phyloP scores from a whole-genome alignment of 2,888 invertebrate genomes.

The Julus scanicus region DNA sequence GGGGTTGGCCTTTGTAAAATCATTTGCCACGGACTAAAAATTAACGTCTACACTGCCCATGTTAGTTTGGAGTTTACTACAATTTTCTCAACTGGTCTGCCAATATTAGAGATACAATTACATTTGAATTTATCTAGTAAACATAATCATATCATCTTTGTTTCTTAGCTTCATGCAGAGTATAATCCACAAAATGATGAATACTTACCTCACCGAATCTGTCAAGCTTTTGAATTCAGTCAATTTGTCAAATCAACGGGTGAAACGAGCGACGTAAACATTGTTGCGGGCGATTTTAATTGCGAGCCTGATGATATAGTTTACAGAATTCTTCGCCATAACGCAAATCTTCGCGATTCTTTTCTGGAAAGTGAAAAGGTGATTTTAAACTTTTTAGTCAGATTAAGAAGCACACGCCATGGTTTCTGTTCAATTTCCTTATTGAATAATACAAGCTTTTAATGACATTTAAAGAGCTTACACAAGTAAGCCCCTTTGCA shows the following conservation, averaged over 20 bases:
- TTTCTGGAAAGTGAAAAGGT: conserved; percentile 57
- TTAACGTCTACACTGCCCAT: conserved; percentile 94
- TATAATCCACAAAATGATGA: conserved; percentile 83
- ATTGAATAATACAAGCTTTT: no score
- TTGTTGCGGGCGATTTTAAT: conserved; percentile 95
- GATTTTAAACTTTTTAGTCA: not conserved
- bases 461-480: no score
- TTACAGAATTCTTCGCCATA: conserved; percentile 74
- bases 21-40: conserved; percentile 72
- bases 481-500: no score
- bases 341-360: conserved; percentile 67
- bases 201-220: conserved; percentile 89
- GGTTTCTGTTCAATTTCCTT: not conserved
- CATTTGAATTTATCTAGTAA: conserved; percentile 38
- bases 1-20: conserved; percentile 87
- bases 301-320: conserved; percentile 87
- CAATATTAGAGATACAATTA: not conserved
- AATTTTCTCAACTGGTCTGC: not conserved
- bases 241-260: conserved; percentile 92
- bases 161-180: conserved; percentile 87
- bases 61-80: conserved; percentile 71
- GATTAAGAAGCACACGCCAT: conserved; percentile 25
- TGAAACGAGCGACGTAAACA: conserved; percentile 79
- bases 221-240: conserved; percentile 94
- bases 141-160: conserved; percentile 53